Evolutionary conservation across 2,888 invertebrate genomes (phyloP), one percentile per base, ranked within the genome.

Genomic region (Galerucella calmariensis): DNA sequence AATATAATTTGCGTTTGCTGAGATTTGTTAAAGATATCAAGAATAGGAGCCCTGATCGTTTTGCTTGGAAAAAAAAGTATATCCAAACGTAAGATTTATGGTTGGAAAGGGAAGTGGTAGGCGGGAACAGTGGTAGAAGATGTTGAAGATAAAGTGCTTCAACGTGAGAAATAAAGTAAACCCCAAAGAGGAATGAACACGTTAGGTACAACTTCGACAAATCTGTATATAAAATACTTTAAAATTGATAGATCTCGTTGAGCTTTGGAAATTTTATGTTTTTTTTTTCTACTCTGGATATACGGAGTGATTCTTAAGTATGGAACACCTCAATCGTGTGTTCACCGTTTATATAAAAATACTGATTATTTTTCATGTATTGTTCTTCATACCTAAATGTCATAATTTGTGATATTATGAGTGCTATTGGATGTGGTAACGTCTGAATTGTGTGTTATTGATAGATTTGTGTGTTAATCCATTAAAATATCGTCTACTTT

Each of bases 171-270:
- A 16, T 9, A 61, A 61, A 27, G 24, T 27, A 61, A 59, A 61
- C 35, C 61, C 61, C 35, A 61, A 61, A 61, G 61, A 61, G 61
- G 35, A 61, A 61, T 61, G 35, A 35, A 61, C 61, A 61, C 10
- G 61, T 61, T 61, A 35, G 61, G 61, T 61, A 61, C 61, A 35
- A n/a, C 35, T 61, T 61, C 61, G 61, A 61, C 61, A 61, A 61
- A 61, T 61, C 61, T n/a, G 14, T 35, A 27, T 61, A 14, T 35
- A 61, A 61, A 27, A 35, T 61, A 14, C 61, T 14, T n/a, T 20
- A 10, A 61, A 61, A 61, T 61, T 61, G 61, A 61, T 61, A 61
- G n/a, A 61, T 35, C n/a, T 35, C 12, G 61, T 61, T 61, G 61
- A 61, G 35, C 20, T 16, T 5, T 11, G 11, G n/a, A 56, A 56